Evolutionary conservation across 1,140 invertebrate species (phyloP).

Genomic region (Probaryconus sp.): DNA sequence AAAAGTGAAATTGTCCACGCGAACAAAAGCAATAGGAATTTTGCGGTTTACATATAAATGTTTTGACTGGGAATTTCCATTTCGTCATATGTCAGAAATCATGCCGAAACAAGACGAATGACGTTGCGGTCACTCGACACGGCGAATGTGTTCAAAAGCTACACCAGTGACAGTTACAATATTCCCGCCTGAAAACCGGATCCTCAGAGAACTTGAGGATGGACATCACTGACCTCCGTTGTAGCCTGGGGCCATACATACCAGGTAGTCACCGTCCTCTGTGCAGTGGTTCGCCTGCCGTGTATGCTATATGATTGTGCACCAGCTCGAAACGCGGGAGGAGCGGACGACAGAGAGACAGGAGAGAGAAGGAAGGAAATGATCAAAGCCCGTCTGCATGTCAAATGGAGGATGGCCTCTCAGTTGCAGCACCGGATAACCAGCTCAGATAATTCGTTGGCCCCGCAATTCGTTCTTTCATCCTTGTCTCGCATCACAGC

Average conservation of each 20-base stretch:
- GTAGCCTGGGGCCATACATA: slow-evolving; percentile 55
- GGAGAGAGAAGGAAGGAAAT: slow-evolving; percentile 55
- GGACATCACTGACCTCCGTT: slow-evolving; percentile 62
- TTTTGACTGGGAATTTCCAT: slow-evolving; percentile 54
- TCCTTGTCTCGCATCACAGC: slow-evolving; percentile 25
- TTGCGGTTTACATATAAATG: neutral
- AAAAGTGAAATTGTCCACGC: no score
- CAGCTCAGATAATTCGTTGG: slow-evolving; percentile 60
- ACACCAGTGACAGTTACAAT: slow-evolving; percentile 66
- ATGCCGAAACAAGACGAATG: slow-evolving; percentile 66
- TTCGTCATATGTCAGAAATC: slow-evolving; percentile 55
- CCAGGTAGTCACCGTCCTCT: slow-evolving; percentile 46
- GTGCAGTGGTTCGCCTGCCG: slow-evolving; percentile 38
- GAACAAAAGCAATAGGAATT: neutral
- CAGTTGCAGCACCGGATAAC: slow-evolving; percentile 56
- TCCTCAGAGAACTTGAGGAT: slow-evolving; percentile 66
- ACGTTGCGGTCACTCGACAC: slow-evolving; percentile 62
- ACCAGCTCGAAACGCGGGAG: slow-evolving; percentile 43
- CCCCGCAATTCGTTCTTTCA: slow-evolving; percentile 30
- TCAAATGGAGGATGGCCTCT: slow-evolving; percentile 63
- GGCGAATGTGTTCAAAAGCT: slow-evolving; percentile 54
- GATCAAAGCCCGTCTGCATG: slow-evolving; percentile 66
- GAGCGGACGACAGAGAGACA: slow-evolving; percentile 43
- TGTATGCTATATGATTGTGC: slow-evolving; percentile 48
- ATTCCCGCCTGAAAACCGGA: slow-evolving; percentile 64